Evolutionary conservation across 2,797 vertebrate genomes (phyloP), one percentile per base, ranked within the genome.

Genomic region (Chaetophractus vellerosus): DNA sequence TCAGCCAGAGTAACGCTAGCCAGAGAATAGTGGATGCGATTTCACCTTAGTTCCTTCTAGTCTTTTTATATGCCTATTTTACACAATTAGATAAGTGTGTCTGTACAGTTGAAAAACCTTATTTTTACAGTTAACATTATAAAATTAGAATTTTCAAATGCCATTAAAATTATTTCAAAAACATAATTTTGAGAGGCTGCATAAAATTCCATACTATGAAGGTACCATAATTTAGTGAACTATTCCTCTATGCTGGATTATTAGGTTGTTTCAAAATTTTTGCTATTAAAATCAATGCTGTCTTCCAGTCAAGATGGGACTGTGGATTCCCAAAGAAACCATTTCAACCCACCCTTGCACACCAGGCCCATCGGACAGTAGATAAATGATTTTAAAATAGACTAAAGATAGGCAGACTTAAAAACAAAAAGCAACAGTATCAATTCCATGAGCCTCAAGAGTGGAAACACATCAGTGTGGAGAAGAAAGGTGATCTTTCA

Each of bases 111-210:
- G 66, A 61, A 94, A 78, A 57, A 57, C 2, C 41, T 72, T 15
- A 26, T 50, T 86, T 78, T 89, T 76, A 45, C 31, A 64, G 57
- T 91, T 93, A 88, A 63, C 36, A 71, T 74, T 68, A 55, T 36
- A 61, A 41, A 33, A 63, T 64, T 91, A 61, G 68, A 33, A 85
- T 75, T 61, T 57, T 68, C 50, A 86, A 82, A 61, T 23, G 4
- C 38, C 21, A 78, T 74, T 89, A 85, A 82, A 78, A 26, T 89
- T 41, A 76, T 69, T 38, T 78, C 57, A 45, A 76, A 96, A 72
- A 33, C 3, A 31, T 79, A 79, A 88, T 18, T 63, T 94, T 69
- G 76, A 87, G 81, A 78, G 33, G 2, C 45, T 11, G 8, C 33
- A 52, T 36, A 33, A 38, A 90, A 69, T 74, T 78, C 50, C 11